A percentile compares a stretch with the other conserved stretches of the same genome.
These are phyloP conservation scores for Siniperca scherzeri DNA, from an alignment of 2,797 vertebrate genomes.

Conservation along the genomic window DNA sequence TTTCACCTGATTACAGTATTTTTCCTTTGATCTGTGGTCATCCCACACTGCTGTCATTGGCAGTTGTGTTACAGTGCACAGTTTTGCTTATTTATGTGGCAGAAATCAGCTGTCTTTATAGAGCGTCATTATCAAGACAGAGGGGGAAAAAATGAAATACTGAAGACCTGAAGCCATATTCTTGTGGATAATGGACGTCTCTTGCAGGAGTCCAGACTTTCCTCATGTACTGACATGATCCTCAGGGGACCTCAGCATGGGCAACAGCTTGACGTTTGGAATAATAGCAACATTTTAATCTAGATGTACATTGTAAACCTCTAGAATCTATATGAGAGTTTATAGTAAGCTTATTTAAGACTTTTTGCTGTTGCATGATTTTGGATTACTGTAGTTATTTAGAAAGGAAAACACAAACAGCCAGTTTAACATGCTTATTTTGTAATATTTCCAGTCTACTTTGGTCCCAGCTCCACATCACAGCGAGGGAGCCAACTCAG, in stretches of 20 bases:
- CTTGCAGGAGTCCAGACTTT: not conserved
- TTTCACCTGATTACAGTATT: not conserved
- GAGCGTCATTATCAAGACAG: not conserved
- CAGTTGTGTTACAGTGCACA: too few species aligned
- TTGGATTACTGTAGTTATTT: too few species aligned
- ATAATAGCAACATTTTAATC: too few species aligned
- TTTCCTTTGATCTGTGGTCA: not conserved
- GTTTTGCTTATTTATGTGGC: not conserved
- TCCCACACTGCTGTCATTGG: not conserved
- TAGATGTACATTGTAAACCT: not conserved
- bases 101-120: not conserved
- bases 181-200: not conserved
- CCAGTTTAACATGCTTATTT: too few species aligned
- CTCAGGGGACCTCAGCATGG: too few species aligned
- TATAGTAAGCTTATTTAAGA: not conserved
- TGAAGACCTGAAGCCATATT: not conserved
- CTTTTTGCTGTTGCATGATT: not conserved
- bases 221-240: not conserved
- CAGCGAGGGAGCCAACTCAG: slow-evolving; percentile 32
- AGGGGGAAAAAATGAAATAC: not conserved
- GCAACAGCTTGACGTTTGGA: too few species aligned
- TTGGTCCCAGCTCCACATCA: slow-evolving; percentile 32
- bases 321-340: too few species aligned
- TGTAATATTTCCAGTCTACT: slow-evolving; percentile 13
- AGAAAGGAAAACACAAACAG: too few species aligned